Conservation (phyloP, 2,797 vertebrate genomes). For the Enteromius radiatus region DNA sequence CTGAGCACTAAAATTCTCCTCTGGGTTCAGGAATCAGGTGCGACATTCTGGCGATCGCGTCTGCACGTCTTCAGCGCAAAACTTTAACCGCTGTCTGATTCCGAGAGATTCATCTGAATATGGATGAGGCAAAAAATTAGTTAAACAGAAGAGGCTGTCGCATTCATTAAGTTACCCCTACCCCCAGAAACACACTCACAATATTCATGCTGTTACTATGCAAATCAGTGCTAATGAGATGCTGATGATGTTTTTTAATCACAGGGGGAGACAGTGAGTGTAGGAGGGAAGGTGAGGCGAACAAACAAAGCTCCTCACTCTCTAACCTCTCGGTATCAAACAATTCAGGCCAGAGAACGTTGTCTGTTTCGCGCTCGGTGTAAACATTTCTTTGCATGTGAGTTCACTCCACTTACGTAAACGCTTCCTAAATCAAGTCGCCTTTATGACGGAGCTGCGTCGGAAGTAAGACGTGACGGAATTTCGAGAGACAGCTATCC, state of each 20-base stretch:
- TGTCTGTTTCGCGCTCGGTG: constrained; percentile 25
- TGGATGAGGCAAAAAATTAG: constrained; percentile 86
- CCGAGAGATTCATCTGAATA: constrained; percentile 84
- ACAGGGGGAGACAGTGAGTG: constrained; percentile 55
- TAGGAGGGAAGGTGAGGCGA: constrained; percentile 47
- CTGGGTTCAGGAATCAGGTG: constrained; percentile 51
- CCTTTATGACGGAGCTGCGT: background rate
- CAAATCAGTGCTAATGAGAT: constrained; percentile 80
- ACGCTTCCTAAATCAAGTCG: constrained; percentile 26
- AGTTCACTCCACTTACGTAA: constrained; percentile 1
- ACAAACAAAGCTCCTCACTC: constrained; percentile 55
- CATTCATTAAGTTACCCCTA: constrained; percentile 86
- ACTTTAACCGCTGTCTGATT: constrained; percentile 77
- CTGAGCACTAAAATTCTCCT: constrained; percentile 14
- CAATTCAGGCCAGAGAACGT: constrained; percentile 47
- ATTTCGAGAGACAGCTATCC: constrained; percentile 26
- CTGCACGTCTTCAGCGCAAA: constrained; percentile 74
- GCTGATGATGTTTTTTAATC: constrained; percentile 71
- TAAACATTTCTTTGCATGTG: constrained; percentile 1
- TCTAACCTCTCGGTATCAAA: constrained; percentile 45
- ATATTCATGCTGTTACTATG: constrained; percentile 90
- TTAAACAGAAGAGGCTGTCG: constrained; percentile 85
- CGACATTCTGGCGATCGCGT: constrained; percentile 67
- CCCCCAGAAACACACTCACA: constrained; percentile 85
- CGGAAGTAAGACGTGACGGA: background rate